A percentile compares a stretch with the other conserved stretches of the same genome.
phyloP scores from a whole-genome alignment of 2,797 vertebrate genomes.

The Sebastes umbrosus region DNA sequence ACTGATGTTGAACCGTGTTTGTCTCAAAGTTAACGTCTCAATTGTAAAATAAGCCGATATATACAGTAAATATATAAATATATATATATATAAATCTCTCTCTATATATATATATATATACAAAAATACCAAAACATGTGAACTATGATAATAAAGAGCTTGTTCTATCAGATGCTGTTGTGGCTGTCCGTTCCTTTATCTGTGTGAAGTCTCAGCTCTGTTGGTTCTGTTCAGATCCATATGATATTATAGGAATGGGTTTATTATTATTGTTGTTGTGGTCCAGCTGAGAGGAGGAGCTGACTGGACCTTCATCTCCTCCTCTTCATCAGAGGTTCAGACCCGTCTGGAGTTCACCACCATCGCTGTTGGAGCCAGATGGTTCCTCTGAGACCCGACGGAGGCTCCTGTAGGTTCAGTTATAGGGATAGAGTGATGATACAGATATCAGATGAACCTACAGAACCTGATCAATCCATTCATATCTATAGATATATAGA shows the following conservation, averaged over 20 bases:
- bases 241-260: no score
- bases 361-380: no score
- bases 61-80: constrained; percentile 36
- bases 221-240: no score
- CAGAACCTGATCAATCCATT: no score
- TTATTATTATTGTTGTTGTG: no score
- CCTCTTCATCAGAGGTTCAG: no score
- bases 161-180: constrained; percentile 52
- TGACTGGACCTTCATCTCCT: neutral
- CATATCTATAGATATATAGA: no score
- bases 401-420: no score
- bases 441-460: no score
- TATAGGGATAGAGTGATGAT: no score
- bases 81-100: constrained; percentile 17
- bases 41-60: constrained; percentile 78
- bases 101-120: constrained; percentile 25
- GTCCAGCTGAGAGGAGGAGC: neutral
- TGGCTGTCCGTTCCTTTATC: neutral
- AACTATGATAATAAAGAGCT: constrained; percentile 66
- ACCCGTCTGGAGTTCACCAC: no score
- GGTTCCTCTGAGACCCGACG: no score
- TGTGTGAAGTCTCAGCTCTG: neutral
- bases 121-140: constrained; percentile 53
- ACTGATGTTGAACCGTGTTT: constrained; percentile 64
- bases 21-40: constrained; percentile 64